phyloP scores from a whole-genome alignment of 2,113 vertebrate species.

The Parotia lawesii region DNA sequence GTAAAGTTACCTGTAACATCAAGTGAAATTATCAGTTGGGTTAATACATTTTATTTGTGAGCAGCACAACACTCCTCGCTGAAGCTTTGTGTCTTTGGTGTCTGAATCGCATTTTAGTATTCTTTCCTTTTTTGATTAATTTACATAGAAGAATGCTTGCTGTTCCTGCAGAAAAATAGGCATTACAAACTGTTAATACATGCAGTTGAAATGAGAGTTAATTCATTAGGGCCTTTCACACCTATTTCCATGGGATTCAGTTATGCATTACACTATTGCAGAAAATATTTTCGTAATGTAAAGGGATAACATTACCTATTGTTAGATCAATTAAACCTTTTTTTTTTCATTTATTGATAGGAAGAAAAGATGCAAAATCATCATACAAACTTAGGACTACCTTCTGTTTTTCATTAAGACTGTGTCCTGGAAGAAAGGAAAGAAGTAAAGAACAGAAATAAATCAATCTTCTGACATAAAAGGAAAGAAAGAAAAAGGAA shows the following conservation, averaged over 20 bases:
- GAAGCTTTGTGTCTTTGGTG: not conserved
- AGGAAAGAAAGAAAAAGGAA: not conserved
- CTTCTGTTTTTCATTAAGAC: not conserved
- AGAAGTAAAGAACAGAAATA: not conserved
- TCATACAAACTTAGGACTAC: not conserved
- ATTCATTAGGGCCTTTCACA: not conserved
- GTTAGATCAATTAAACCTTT: not conserved
- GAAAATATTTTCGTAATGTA: not conserved
- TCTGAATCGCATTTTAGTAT: not conserved
- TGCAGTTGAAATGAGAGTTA: not conserved
- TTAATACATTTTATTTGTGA: not conserved
- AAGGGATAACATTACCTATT: not conserved
- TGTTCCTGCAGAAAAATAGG: not conserved
- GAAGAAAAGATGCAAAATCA: not conserved
- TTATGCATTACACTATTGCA: not conserved
- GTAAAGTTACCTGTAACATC: not conserved
- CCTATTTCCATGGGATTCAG: not conserved
- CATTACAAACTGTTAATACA: not conserved
- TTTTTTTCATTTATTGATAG: not conserved
- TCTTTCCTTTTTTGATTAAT: not conserved
- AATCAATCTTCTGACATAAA: not conserved
- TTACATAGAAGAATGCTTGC: not conserved
- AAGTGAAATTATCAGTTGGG: not conserved
- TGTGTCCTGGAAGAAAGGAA: not conserved
- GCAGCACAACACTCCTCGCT: not conserved